phyloP scores from a whole-genome alignment of 2,888 invertebrate genomes.

The Brachyptera risi region DNA sequence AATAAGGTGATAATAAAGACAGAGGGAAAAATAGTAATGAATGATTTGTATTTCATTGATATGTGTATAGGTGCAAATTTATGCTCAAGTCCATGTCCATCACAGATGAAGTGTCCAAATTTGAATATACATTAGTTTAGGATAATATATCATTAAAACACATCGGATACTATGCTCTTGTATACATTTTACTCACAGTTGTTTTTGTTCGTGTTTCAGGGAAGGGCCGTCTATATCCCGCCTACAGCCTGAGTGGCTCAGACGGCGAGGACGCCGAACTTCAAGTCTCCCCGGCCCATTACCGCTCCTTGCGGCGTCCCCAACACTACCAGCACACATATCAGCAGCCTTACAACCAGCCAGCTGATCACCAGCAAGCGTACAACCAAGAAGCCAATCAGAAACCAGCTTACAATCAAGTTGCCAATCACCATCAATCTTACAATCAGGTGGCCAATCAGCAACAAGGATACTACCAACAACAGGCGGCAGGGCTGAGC shows the following conservation, averaged over 20 bases:
- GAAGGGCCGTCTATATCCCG: conserved; percentile 80
- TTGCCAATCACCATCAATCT: conserved; percentile 47
- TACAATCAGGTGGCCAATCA: conserved; percentile 52
- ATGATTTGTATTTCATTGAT: too few relatives aligned
- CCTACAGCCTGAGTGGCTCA: conserved; percentile 71
- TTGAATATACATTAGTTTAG: too few relatives aligned
- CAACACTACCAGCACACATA: conserved; percentile 41
- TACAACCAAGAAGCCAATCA: too few relatives aligned
- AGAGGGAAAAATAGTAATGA: too few relatives aligned
- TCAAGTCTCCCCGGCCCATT: conserved; percentile 42
- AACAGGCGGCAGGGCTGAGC: conserved; percentile 59
- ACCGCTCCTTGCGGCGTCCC: conserved; percentile 43
- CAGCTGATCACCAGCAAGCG: too few relatives aligned
- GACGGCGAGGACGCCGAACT: conserved; percentile 59
- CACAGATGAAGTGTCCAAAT: too few relatives aligned
- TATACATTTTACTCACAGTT: too few relatives aligned
- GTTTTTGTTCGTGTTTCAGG: conserved; percentile 47
- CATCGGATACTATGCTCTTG: too few relatives aligned
- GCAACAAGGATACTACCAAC: conserved; percentile 43
- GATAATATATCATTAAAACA: too few relatives aligned
- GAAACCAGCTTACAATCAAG: conserved; percentile 44
- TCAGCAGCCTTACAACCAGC: conserved; percentile 31
- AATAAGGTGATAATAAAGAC: too few relatives aligned
- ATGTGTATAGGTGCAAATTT: too few relatives aligned
- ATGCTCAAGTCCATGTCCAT: too few relatives aligned